A percentile compares a stretch with the other conserved stretches of the same genome.
Conservation (phyloP, 2,113 vertebrate genomes). For the Tonatia bakeri region DNA sequence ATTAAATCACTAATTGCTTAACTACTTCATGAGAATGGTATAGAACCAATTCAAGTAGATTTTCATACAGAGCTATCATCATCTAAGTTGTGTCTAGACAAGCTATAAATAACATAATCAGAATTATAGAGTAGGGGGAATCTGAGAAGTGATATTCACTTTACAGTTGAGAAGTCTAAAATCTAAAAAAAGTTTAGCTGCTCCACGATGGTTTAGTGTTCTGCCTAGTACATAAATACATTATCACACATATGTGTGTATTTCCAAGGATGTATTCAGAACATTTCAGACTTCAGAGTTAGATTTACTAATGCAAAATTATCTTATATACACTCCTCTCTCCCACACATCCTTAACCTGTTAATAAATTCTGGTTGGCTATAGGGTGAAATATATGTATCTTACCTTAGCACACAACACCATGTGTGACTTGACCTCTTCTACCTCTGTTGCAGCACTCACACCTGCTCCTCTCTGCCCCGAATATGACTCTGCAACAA, state of each 20-base stretch:
- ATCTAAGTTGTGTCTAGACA: neutral
- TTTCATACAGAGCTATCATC: neutral
- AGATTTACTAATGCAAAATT: neutral
- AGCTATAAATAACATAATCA: conserved; percentile 22
- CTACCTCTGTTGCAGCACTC: neutral
- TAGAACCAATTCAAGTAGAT: conserved; percentile 1
- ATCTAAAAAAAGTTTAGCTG: neutral
- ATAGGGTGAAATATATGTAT: neutral
- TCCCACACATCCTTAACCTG: neutral
- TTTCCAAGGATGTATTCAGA: neutral
- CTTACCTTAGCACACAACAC: neutral
- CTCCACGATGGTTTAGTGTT: neutral
- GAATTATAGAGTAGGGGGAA: neutral
- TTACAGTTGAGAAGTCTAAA: conserved; percentile 4
- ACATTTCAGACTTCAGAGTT: neutral
- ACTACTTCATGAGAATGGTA: neutral
- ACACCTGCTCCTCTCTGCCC: neutral
- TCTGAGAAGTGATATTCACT: neutral
- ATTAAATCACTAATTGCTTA: conserved; percentile 39
- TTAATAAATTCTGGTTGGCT: neutral
- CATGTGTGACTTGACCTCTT: neutral
- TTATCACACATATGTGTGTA: neutral
- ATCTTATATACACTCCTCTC: neutral
- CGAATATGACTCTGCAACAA: neutral
- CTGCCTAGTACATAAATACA: neutral